Base-by-base conservation (phyloP, 1,140 invertebrate species). In the Tetramorium alpestre region DNA sequence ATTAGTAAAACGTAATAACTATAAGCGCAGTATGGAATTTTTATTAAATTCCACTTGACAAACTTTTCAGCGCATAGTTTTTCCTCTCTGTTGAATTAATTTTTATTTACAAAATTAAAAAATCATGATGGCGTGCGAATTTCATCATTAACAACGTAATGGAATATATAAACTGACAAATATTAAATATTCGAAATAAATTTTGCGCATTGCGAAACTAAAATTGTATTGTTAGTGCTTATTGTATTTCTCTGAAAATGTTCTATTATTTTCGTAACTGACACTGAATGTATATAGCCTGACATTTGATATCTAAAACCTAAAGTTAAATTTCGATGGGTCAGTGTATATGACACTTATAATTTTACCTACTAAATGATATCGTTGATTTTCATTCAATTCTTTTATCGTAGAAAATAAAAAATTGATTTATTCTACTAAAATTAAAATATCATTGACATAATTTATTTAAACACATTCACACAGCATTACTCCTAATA, bases 261-360 rank as follows among this genome's bases (percentile, higher is more conserved):
- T 75, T 75, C 44, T 49, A 38, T 38, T 38, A 47, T 64, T 6
- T 10, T 58, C 18, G 16, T 28, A 51, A 76, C 62, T 25, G 4
- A 11, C 0, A 10, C 44, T 8, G 18, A 25, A 25, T 3, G 1
- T 51, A 49, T 49, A 49, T 49, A 51, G 13, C 16, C 54, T 76
- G 88, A 89, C 88, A 82, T 87, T 78, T 87, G 72, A 82, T 56
- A 82, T 69, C 8, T 56, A 33, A 56, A 51, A 56, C 28, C n/a
- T 41, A 6, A 44, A 70, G 56, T 89, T 89, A 86, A 81, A 86
- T 88, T 89, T 65, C 38, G 38, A 75, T 25, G 22, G 80, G 70
- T 86, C 51, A 70, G 60, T 18, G 75, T 51, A 60, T 76, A 60
- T 76, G 47, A 54, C 67, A 88, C 80, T 89, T 62, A 33, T 33